Percentiles rank a stretch among this genome's conserved stretches.
Evolutionary conservation across 2,113 vertebrate species (phyloP).

Genomic region (Phrynosoma blainvillii): DNA sequence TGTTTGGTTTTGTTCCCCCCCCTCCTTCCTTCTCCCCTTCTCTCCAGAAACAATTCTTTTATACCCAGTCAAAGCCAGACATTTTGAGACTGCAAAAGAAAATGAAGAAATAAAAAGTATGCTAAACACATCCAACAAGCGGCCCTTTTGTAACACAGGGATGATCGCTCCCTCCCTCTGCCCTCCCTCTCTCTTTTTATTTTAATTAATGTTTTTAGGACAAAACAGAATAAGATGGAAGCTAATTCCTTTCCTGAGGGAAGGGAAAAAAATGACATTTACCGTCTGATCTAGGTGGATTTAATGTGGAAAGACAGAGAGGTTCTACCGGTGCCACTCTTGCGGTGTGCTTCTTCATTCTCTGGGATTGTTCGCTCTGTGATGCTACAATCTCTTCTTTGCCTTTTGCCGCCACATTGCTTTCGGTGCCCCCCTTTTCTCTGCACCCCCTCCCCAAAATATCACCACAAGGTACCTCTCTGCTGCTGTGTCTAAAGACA

Average conservation of each 20-base stretch:
- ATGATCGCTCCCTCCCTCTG: neutral
- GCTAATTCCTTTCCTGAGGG: constrained; percentile 7
- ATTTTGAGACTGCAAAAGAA: neutral
- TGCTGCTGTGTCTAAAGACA: constrained; percentile 40
- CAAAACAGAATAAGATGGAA: neutral
- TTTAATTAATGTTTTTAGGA: neutral
- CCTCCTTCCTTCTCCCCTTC: neutral
- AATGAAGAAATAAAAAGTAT: constrained; percentile 16
- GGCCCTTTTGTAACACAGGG: neutral
- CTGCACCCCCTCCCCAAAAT: neutral
- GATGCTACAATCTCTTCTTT: constrained; percentile 30
- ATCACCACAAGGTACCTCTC: constrained; percentile 40
- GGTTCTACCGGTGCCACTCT: constrained; percentile 83
- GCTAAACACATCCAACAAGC: constrained; percentile 16
- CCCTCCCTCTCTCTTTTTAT: neutral
- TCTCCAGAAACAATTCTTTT: constrained; percentile 9
- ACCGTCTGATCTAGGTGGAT: constrained; percentile 78
- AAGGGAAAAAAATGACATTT: constrained; percentile 47
- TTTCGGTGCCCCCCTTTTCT: constrained; percentile 41
- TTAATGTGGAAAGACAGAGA: constrained; percentile 81
- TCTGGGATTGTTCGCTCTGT: constrained; percentile 58
- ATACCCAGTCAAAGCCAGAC: neutral
- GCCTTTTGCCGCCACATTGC: constrained; percentile 50
- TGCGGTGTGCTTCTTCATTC: constrained; percentile 88
- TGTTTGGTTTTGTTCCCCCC: neutral